Evolutionary conservation across 92 coral and sea anemone genomes (phyloP).

Genomic region (Epizoanthus fatuus): DNA sequence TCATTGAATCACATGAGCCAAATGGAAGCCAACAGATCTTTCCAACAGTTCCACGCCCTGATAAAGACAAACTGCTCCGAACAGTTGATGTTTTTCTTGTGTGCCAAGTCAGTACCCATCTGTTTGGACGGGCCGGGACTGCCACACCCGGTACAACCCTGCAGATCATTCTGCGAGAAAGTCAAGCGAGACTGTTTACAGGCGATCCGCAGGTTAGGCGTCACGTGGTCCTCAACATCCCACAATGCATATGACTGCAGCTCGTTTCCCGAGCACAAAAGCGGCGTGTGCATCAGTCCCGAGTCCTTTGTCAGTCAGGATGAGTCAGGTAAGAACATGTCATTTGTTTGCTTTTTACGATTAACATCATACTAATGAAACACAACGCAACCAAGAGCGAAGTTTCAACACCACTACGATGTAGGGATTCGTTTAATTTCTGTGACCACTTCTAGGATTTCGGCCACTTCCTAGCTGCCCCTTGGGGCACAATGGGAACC

Average conservation of each 20-base stretch:
- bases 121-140: slow-evolving; percentile 54
- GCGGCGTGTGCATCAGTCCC: slow-evolving; percentile 81
- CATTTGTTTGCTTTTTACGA: not conserved
- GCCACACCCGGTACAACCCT: slow-evolving; percentile 78
- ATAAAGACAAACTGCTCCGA: slow-evolving; percentile 80
- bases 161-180: slow-evolving; percentile 81
- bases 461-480: no score
- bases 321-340: slow-evolving; percentile 22
- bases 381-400: no score
- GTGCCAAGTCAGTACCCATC: slow-evolving; percentile 85
- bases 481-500: no score
- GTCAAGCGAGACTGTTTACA: slow-evolving; percentile 81
- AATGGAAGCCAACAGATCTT: slow-evolving; percentile 39
- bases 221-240: slow-evolving; percentile 57
- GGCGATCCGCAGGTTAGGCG: slow-evolving; percentile 46
- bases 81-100: slow-evolving; percentile 82
- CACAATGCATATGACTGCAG: slow-evolving; percentile 64
- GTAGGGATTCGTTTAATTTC: no score
- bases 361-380: no score
- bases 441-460: no score
- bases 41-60: slow-evolving; percentile 36
- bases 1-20: slow-evolving; percentile 65
- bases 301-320: slow-evolving; percentile 61
- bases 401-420: no score
- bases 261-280: slow-evolving; percentile 73